A percentile compares a stretch with the other conserved stretches of the same genome.
phyloP scores from a whole-genome alignment of 2,888 invertebrate genomes.

The Melanotus villosus region DNA sequence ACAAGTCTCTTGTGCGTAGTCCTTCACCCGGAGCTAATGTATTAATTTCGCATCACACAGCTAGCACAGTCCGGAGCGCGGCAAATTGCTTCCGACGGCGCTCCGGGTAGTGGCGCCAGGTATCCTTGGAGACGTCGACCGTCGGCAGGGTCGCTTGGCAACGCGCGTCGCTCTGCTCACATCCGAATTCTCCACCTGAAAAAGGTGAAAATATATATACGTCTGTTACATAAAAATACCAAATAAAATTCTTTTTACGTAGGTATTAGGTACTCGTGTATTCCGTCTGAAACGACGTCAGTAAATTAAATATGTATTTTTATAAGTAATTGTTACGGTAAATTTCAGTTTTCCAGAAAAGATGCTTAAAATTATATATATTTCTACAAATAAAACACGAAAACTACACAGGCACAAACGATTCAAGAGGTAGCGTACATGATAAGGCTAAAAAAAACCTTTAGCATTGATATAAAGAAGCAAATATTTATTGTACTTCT shows the following conservation, averaged over 20 bases:
- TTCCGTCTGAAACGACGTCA: too few relatives aligned
- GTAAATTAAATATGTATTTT: too few relatives aligned
- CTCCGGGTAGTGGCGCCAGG: slow-evolving; percentile 73
- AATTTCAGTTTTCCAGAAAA: too few relatives aligned
- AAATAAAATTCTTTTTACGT: slow-evolving; percentile 3
- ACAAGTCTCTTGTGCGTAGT: slow-evolving; percentile 54
- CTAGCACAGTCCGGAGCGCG: slow-evolving; percentile 64
- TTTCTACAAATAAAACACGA: too few relatives aligned
- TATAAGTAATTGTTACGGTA: too few relatives aligned
- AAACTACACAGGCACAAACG: too few relatives aligned
- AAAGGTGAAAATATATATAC: slow-evolving; percentile 49
- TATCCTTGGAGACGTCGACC: slow-evolving; percentile 70
- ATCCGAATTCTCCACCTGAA: slow-evolving; percentile 59
- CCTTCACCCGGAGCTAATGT: slow-evolving; percentile 63
- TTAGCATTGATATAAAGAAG: not conserved
- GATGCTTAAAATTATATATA: too few relatives aligned
- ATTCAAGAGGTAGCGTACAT: not conserved
- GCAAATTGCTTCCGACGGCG: slow-evolving; percentile 73
- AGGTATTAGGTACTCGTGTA: not conserved
- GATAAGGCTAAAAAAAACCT: not conserved
- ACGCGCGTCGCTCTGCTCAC: slow-evolving; percentile 69
- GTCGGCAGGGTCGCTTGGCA: slow-evolving; percentile 69
- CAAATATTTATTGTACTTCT: slow-evolving; percentile 17
- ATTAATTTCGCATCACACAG: slow-evolving; percentile 63
- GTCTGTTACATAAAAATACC: slow-evolving; percentile 9